These are phyloP conservation scores for Andrena trimmerana DNA, from an alignment of 2,888 invertebrate species.

Conservation along the genomic window DNA sequence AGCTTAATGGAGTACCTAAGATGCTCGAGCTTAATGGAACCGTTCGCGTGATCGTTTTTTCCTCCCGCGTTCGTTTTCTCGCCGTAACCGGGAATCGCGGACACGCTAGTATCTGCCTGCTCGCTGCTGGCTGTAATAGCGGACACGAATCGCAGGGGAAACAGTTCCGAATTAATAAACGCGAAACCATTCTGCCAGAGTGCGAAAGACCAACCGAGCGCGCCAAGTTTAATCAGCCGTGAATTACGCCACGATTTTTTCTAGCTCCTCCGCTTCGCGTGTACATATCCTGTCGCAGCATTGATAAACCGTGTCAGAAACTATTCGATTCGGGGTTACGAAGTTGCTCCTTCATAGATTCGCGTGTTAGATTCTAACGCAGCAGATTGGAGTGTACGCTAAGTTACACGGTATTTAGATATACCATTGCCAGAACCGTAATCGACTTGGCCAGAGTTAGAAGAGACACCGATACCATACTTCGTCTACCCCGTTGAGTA, in stretches of 20 bases:
- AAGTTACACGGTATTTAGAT: too few relatives aligned
- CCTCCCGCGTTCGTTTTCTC: background rate
- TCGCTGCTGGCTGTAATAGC: slow-evolving; percentile 5
- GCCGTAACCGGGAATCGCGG: background rate
- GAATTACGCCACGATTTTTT: slow-evolving; percentile 25
- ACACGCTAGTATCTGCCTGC: slow-evolving; percentile 6
- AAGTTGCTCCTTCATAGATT: too few relatives aligned
- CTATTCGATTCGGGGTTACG: too few relatives aligned
- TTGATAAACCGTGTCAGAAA: too few relatives aligned
- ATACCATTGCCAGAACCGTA: too few relatives aligned
- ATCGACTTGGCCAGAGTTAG: too few relatives aligned
- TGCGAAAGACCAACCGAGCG: background rate
- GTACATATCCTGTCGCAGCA: background rate
- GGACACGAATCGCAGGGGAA: slow-evolving; percentile 26
- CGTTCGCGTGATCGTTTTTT: slow-evolving; percentile 29
- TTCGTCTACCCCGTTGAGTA: too few relatives aligned
- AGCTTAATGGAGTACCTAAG: slow-evolving; percentile 67
- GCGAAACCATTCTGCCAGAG: slow-evolving; percentile 11
- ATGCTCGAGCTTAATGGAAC: slow-evolving; percentile 64
- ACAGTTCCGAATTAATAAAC: slow-evolving; percentile 27
- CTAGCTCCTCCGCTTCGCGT: background rate
- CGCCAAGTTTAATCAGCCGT: slow-evolving; percentile 33
- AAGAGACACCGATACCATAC: too few relatives aligned
- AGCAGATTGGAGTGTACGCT: too few relatives aligned
- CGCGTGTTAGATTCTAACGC: too few relatives aligned